Evolutionary conservation across 2,113 vertebrate species (phyloP).

Genomic region (Onychostruthus taczanowskii): DNA sequence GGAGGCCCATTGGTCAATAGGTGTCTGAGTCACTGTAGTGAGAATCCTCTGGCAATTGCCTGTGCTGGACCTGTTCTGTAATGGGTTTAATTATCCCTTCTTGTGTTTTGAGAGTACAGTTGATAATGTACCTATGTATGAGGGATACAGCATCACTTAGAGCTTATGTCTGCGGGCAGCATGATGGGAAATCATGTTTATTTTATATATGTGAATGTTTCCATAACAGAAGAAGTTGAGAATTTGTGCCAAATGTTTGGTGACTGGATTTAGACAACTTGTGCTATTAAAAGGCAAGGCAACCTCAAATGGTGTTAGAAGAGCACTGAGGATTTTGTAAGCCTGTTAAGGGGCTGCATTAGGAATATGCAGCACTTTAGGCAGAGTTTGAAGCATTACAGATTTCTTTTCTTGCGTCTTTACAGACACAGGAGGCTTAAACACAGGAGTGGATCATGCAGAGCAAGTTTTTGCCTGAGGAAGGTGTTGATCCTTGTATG

Average conservation of each 20-base stretch:
- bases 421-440: not conserved
- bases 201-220: not conserved
- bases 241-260: not conserved
- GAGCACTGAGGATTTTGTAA: not conserved
- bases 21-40: not conserved
- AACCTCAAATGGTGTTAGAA: not conserved
- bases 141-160: not conserved
- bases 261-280: not conserved
- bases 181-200: not conserved
- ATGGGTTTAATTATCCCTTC: constrained; percentile 7
- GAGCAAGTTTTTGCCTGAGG: constrained; percentile 13
- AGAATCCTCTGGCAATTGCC: not conserved
- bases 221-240: not conserved
- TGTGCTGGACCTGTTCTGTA: constrained; percentile 8
- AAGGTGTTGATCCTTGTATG: not conserved
- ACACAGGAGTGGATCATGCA: not conserved
- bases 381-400: not conserved
- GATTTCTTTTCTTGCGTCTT: not conserved
- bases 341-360: not conserved
- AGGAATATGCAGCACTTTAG: not conserved
- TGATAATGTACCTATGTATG: not conserved
- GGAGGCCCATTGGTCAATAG: not conserved
- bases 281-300: not conserved
- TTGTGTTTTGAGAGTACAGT: not conserved
- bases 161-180: not conserved